Base-by-base conservation (phyloP, 1,140 invertebrate genomes). In the Camponotus floridanus region DNA sequence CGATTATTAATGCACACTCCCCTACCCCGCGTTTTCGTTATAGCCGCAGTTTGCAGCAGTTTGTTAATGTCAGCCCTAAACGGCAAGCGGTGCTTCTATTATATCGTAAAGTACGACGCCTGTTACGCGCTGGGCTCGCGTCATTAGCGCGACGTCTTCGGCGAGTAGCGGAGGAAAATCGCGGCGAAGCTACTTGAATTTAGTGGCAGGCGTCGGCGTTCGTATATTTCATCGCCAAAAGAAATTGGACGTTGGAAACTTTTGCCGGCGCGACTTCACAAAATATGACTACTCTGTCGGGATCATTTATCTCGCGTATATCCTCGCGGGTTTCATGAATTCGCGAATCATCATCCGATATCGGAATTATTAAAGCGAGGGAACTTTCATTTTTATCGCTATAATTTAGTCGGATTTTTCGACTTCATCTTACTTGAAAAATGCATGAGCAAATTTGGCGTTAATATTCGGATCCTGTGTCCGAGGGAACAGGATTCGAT, bases 61-160 rank as follows among this genome's bases (percentile, higher is more conserved):
- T 81, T 86, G 85, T 86, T 86, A 86, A 71, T 86, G 76, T 86
- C 76, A 86, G 55, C 64, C 51, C 42, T 86, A 80, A 86, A 81
- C 76, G 85, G 76, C 76, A 67, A 33, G 51, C 79, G 85, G 65
- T n/a, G 84, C 76, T 81, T 86, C 85, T 81, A 81, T 86, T 86
- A 81, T 86, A 86, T 81, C 57, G 76, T 70, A 81, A 86, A 81
- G 76, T 51, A 81, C 76, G 64, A 45, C 55, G 83, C 76, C 74
- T 79, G 61, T 65, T 62, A 86, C 62, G 85, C 85, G 51, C 65
- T 62, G 51, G 64, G 39, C 6, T 45, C 81, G 73, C 74, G 73
- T 33, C 45, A 78, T 85, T 78, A 76, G 61, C 21, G 61, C 67
- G 68, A 74, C 68, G 55, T 61, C 55, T 61, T 73, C 39, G 67